Conservation (phyloP, 2,113 vertebrate species). For the Pangasianodon gigas region DNA sequence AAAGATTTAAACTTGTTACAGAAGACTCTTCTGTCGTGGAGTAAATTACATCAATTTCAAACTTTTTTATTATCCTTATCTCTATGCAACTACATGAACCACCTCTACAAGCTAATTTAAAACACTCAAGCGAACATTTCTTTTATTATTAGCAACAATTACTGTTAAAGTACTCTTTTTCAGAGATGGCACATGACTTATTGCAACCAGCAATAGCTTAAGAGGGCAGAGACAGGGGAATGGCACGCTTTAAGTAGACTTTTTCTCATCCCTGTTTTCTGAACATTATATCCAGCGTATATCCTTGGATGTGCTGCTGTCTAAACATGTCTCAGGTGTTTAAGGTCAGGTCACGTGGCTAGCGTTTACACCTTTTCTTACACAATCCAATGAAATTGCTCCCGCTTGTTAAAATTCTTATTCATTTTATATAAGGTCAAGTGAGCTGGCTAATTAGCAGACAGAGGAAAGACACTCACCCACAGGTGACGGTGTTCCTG, state of each 20-base stretch:
- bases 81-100: too few species aligned
- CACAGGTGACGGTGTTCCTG: slow-evolving; percentile 85
- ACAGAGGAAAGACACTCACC: slow-evolving; percentile 76
- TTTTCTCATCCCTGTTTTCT: background rate
- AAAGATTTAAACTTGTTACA: background rate
- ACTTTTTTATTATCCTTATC: too few species aligned
- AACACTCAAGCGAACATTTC: background rate
- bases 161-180: too few species aligned
- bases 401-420: background rate
- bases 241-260: too few species aligned
- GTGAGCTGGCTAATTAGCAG: too few species aligned
- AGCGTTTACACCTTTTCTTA: background rate
- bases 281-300: background rate
- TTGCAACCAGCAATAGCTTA: too few species aligned
- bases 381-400: background rate
- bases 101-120: too few species aligned
- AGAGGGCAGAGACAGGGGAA: too few species aligned
- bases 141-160: too few species aligned
- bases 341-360: background rate
- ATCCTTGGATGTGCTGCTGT: background rate
- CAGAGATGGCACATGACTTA: too few species aligned
- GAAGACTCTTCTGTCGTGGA: background rate
- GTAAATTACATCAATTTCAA: background rate
- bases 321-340: background rate
- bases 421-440: background rate